Conservation (phyloP, 2,113 vertebrate genomes). For the Erythrolamprus reginae region DNA sequence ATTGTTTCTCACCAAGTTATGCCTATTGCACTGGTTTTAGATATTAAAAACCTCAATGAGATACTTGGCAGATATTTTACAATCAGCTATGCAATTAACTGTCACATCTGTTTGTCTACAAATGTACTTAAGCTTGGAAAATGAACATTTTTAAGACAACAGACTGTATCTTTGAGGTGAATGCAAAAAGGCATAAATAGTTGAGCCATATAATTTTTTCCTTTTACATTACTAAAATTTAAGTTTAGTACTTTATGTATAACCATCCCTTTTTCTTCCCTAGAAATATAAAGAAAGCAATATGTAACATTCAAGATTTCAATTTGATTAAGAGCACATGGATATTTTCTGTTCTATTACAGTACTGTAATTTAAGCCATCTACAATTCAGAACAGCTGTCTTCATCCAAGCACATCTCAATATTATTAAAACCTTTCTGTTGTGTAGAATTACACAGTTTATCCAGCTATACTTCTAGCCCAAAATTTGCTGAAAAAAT, state of each 20-base stretch:
- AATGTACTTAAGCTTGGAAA: neutral
- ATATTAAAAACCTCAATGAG: neutral
- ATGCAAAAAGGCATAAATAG: neutral
- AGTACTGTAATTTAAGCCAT: neutral
- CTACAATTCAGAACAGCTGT: neutral
- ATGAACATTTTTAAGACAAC: neutral
- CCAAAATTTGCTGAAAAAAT: conserved; percentile 2
- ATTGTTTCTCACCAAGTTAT: neutral
- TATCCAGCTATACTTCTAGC: neutral
- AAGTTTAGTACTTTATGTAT: neutral
- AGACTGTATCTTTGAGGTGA: neutral
- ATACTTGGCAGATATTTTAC: neutral
- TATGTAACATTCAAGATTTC: neutral
- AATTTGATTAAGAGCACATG: neutral
- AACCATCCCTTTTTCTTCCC: neutral
- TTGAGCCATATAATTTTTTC: neutral
- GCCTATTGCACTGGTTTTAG: neutral
- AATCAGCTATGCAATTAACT: neutral
- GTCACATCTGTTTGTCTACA: neutral
- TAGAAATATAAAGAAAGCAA: conserved; percentile 8
- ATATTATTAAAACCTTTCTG: neutral
- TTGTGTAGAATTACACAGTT: neutral
- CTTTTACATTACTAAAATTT: neutral
- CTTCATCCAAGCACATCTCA: conserved; percentile 1
- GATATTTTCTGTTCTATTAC: neutral